Evolutionary conservation across 2,888 invertebrate species (phyloP), one percentile per base, ranked within the genome.

Genomic region (Pecten maximus): DNA sequence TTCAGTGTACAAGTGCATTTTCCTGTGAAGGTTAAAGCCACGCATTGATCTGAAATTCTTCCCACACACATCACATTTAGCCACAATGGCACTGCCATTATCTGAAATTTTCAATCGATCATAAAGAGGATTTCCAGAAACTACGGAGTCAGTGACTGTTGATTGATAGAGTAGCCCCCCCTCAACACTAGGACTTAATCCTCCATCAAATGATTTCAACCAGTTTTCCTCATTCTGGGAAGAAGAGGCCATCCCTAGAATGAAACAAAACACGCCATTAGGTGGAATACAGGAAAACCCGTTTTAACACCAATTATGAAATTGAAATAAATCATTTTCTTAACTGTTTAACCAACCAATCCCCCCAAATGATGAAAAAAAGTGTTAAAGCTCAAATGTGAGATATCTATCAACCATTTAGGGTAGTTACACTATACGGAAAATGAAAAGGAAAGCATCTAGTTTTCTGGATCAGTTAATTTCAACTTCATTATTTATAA

Each of bases 21-120:
- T 90, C 87, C 86, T 87, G 54, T 90, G 90, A 39, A 88, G 88
- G 40, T 88, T 87, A 87, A 48, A 87, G 8, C 90, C 90, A 10
- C 86, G 90, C 74, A 86, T 40, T 28, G 90, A 90, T 12, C 86
- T 87, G 54, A 90, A 90, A 10, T 88, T 88, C 50, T 90, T 90
- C n/a, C 40, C 28, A 50, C 90, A 90, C 12, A 87, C n/a, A 50
- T 88, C 88, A 89, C 90, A 90, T 0, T 60, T 40, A 40, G 44
- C 88, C n/a, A 89, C 40, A 15, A 88, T 28, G 16, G 48, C 35
- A 39, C 74, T 35, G 74, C 6, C 74, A 44, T 48, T n/a, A 28
- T 88, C 44, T 48, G 88, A 44, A 48, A 48, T n/a, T 28, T n/a
- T 35, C 19, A 44, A 44, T n/a, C 35, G n/a, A 28, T 44, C 28